A percentile compares a stretch with the other conserved stretches of the same genome.
phyloP scores from a whole-genome alignment of 30 jellyfish, hydroid and myxozoan genomes.

The Chironex yamaguchii region DNA sequence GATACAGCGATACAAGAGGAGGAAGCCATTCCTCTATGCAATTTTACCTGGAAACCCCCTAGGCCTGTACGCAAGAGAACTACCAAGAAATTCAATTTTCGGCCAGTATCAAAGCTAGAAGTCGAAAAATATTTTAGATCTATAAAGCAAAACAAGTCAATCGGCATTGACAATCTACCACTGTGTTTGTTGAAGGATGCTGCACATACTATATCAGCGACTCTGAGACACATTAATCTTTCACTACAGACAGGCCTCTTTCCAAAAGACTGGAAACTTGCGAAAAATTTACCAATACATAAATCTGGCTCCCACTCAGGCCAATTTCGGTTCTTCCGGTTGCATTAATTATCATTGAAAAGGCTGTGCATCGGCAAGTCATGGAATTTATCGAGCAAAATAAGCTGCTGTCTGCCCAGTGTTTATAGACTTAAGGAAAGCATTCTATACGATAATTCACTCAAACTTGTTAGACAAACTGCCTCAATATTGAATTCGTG shows the following conservation, averaged over 20 bases:
- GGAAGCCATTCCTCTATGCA: constrained; percentile 50
- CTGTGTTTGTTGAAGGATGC: constrained; percentile 42
- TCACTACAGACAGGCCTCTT: constrained; percentile 20
- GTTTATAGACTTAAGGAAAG: constrained; percentile 34
- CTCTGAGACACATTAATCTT: constrained; percentile 40
- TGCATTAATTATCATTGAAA: no score
- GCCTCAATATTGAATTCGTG: neutral
- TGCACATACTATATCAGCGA: constrained; percentile 1
- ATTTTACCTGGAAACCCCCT: constrained; percentile 64
- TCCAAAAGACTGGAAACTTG: constrained; percentile 25
- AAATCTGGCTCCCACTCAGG: constrained; percentile 6
- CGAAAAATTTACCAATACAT: constrained; percentile 12
- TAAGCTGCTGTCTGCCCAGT: constrained; percentile 11
- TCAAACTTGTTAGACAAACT: neutral
- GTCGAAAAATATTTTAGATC: neutral
- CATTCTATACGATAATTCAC: neutral
- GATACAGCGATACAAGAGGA: no score
- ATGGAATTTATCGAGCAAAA: neutral
- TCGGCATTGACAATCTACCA: constrained; percentile 7
- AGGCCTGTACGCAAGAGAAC: constrained; percentile 53
- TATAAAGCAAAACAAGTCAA: constrained; percentile 18
- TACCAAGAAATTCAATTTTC: neutral
- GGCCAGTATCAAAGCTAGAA: neutral
- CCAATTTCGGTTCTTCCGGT: neutral
- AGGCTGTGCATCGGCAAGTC: neutral